A percentile compares a stretch with the other conserved stretches of the same genome.
Conservation (phyloP, 2,113 vertebrate species). For the Nothobranchius furzeri region DNA sequence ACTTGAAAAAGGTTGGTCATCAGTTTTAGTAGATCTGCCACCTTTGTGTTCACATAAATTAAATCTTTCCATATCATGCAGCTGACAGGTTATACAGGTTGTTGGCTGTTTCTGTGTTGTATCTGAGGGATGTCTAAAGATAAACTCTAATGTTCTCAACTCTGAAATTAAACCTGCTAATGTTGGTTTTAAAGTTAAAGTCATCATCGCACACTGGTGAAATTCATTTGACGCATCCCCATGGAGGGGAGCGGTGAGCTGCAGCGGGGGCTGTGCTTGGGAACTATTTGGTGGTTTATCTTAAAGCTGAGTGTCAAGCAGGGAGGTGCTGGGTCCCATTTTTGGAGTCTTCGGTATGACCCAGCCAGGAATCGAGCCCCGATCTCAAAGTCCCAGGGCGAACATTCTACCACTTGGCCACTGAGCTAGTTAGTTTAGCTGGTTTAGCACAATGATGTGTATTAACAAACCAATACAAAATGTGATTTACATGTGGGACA, state of each 20-base stretch:
- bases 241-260: too few relatives aligned
- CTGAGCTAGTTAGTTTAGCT: too few relatives aligned
- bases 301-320: too few relatives aligned
- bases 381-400: too few relatives aligned
- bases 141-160: slow-evolving; percentile 3
- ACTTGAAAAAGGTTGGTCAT: not conserved
- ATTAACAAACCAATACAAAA: not conserved
- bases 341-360: too few relatives aligned
- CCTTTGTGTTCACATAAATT: not conserved
- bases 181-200: not conserved
- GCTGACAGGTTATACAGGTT: slow-evolving; percentile 41
- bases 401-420: too few relatives aligned
- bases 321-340: too few relatives aligned
- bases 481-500: too few relatives aligned
- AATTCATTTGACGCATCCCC: too few relatives aligned
- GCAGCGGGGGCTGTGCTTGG: too few relatives aligned
- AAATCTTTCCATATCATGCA: not conserved
- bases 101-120: not conserved
- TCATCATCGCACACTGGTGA: not conserved
- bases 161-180: slow-evolving; percentile 1
- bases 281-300: too few relatives aligned
- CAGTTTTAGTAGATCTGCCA: not conserved
- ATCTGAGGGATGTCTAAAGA: slow-evolving; percentile 11
- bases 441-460: not conserved
- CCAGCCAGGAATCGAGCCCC: too few relatives aligned